A percentile compares a stretch with the other conserved stretches of the same genome.
These are phyloP conservation scores for Drosophila atripex DNA, from an alignment of 2,888 invertebrate genomes.

Conservation along the genomic window DNA sequence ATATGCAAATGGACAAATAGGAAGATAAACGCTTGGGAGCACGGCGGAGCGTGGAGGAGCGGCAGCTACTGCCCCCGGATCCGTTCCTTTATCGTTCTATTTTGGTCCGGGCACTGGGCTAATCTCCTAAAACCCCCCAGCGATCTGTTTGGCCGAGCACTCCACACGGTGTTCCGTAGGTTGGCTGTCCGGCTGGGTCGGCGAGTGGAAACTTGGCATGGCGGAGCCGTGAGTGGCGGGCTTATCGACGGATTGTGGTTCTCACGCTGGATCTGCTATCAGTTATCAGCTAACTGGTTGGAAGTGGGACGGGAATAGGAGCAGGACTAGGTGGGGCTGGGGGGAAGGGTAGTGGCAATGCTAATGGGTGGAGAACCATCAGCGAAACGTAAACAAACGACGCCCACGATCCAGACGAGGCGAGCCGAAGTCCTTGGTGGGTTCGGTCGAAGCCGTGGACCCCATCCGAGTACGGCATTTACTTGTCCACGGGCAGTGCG, in stretches of 20 bases:
- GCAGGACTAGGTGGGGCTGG: conserved; percentile 7
- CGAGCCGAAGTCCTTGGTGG: conserved; percentile 2
- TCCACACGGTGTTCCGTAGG: conserved; percentile 3
- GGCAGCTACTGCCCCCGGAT: neutral
- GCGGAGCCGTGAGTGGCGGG: conserved; percentile 9
- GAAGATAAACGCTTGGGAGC: no score
- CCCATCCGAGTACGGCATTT: neutral
- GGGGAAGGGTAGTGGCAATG: neutral
- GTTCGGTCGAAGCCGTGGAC: neutral
- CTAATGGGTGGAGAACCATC: conserved; percentile 12
- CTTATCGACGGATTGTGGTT: conserved; percentile 77
- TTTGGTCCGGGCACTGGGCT: conserved; percentile 26
- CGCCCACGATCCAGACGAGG: conserved; percentile 64
- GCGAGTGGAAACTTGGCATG: neutral
- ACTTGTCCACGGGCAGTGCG: neutral
- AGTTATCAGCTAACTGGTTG: conserved; percentile 46
- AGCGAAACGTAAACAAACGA: conserved; percentile 78
- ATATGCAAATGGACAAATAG: neutral
- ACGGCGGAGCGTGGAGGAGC: neutral
- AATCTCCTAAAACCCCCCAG: conserved; percentile 40
- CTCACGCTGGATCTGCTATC: conserved; percentile 66
- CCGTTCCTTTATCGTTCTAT: conserved; percentile 26
- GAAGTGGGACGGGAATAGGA: neutral
- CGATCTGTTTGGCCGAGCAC: conserved; percentile 30
- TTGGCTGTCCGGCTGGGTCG: neutral